A percentile compares a stretch with the other conserved stretches of the same genome.
Evolutionary conservation across 2,888 invertebrate species (phyloP).

Genomic region (Cataglyphis altisquamis): DNA sequence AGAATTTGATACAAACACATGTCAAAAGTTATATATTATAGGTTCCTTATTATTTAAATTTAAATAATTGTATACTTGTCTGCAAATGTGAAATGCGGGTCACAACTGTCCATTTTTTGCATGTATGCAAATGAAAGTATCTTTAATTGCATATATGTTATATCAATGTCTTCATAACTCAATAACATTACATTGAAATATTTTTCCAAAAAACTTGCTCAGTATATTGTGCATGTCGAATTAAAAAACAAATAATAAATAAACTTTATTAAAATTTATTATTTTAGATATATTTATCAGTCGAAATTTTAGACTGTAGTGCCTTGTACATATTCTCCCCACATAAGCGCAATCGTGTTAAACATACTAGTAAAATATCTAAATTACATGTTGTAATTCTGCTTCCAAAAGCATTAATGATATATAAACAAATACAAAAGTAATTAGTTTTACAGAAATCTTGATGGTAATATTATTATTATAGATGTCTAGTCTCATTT

Average conservation of each 20-base stretch:
- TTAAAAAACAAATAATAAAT: conserved; percentile 35
- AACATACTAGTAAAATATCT: conserved; percentile 4
- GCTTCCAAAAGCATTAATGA: conserved; percentile 52
- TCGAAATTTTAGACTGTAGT: conserved; percentile 68
- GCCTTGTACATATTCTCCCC: conserved; percentile 71
- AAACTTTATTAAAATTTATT: conserved; percentile 58
- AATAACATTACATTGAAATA: conserved; percentile 25
- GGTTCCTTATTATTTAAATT: conserved; percentile 17
- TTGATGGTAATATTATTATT: conserved; percentile 77
- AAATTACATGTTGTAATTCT: conserved; percentile 16
- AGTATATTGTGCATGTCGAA: conserved; percentile 25
- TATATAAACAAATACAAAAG: conserved; percentile 62
- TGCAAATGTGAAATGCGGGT: conserved; percentile 11
- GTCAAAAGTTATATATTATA: background rate
- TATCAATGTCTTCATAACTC: conserved; percentile 24
- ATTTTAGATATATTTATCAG: conserved; percentile 66
- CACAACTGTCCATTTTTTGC: conserved; percentile 19
- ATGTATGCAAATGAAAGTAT: conserved; percentile 22
- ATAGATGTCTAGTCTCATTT: conserved; percentile 85
- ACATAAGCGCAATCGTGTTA: conserved; percentile 33
- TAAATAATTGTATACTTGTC: conserved; percentile 22
- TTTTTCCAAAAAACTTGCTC: conserved; percentile 32
- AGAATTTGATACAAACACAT: conserved; percentile 16
- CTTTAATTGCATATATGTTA: conserved; percentile 38
- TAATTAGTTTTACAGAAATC: conserved; percentile 74